Conservation (phyloP, 2,888 invertebrate genomes). For the Trachelus troglodyta region DNA sequence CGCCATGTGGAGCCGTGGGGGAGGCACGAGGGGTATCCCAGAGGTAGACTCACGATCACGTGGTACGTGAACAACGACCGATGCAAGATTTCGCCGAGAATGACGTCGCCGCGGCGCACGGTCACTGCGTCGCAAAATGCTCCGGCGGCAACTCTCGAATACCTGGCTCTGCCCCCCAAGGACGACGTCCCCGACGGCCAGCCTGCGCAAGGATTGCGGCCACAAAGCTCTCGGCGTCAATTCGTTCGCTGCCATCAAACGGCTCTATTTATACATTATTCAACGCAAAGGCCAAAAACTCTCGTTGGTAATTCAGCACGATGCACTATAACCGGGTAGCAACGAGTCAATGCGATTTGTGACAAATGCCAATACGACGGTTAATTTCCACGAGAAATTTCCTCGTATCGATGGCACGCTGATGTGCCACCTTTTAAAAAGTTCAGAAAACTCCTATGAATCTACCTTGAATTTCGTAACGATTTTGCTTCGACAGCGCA, state of each 20-base stretch:
- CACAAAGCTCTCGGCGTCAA: constrained; percentile 7
- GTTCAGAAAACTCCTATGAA: too few relatives aligned
- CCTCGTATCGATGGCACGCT: too few relatives aligned
- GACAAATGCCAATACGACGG: too few relatives aligned
- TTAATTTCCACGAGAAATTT: too few relatives aligned
- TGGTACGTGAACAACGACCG: background rate
- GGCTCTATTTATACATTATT: constrained; percentile 35
- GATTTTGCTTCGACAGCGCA: too few relatives aligned
- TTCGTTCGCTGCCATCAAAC: constrained; percentile 28
- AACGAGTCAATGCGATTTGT: constrained; percentile 32
- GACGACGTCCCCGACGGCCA: too few relatives aligned
- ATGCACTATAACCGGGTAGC: constrained; percentile 58
- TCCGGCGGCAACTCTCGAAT: constrained; percentile 14
- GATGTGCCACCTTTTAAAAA: too few relatives aligned
- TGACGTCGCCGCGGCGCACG: constrained; percentile 25
- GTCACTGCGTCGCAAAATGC: background rate
- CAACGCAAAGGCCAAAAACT: constrained; percentile 40
- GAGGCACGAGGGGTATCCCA: background rate
- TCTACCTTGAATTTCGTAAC: too few relatives aligned
- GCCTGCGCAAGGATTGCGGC: too few relatives aligned
- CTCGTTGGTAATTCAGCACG: constrained; percentile 58
- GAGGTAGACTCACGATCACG: constrained; percentile 1
- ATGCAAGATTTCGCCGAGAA: constrained; percentile 21
- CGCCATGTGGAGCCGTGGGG: constrained; percentile 4
- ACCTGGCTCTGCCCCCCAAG: constrained; percentile 1